Evolutionary conservation across 1,140 invertebrate genomes (phyloP).

Genomic region (Anagrus nilaparvatae): DNA sequence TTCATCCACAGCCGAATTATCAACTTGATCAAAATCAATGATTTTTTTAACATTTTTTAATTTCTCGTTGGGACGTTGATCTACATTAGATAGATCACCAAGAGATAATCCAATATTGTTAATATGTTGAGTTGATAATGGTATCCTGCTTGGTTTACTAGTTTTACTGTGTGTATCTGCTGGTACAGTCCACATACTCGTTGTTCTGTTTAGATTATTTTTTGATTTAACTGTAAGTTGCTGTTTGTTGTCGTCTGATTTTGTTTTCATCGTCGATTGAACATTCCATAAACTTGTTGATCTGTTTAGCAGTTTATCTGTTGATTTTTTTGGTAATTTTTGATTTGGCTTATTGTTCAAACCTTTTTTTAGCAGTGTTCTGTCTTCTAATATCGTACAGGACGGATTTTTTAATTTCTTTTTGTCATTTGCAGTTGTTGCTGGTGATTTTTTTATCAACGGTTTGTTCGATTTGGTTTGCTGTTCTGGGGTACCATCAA

Average conservation of each 20-base stretch:
- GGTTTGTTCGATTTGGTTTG: too few species aligned
- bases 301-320: slow-evolving; percentile 24
- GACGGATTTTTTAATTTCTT: too few species aligned
- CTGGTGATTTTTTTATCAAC: too few species aligned
- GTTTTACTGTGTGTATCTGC: slow-evolving; percentile 16
- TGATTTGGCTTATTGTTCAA: slow-evolving; percentile 22
- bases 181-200: slow-evolving; percentile 34
- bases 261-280: slow-evolving; percentile 9
- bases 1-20: slow-evolving; percentile 28
- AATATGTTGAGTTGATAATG: slow-evolving; percentile 26
- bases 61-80: slow-evolving; percentile 29
- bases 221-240: slow-evolving; percentile 1
- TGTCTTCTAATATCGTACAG: slow-evolving; percentile 37
- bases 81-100: slow-evolving; percentile 34
- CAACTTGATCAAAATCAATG: slow-evolving; percentile 27
- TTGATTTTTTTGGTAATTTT: slow-evolving; percentile 27
- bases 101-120: slow-evolving; percentile 30
- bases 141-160: slow-evolving; percentile 33
- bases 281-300: slow-evolving; percentile 33
- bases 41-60: slow-evolving; percentile 7
- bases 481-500: slow-evolving; percentile 2
- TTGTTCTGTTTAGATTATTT: slow-evolving; percentile 26
- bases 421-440: too few species aligned
- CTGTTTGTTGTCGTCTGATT: not conserved
- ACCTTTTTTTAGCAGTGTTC: slow-evolving; percentile 34